Evolutionary conservation across 2,113 vertebrate genomes (phyloP), one percentile per base, ranked within the genome.

Genomic region (Brienomyrus brachyistius): DNA sequence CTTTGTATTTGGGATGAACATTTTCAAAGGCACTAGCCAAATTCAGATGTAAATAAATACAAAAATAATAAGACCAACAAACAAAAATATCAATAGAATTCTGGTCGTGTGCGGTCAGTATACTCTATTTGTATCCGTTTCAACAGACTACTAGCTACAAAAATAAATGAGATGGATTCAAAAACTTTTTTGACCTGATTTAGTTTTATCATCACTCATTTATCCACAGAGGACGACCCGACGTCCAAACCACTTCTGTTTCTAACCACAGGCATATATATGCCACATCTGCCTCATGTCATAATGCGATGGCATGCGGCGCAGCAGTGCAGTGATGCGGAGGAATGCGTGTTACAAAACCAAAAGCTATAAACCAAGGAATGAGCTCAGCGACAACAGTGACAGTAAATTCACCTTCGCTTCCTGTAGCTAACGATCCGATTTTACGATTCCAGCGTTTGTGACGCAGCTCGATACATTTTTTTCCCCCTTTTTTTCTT

Each of bases 11-110:
- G 45, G 82, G 45, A 48, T 48, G 40, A 48, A 84, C 43, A n/a
- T 84, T 17, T 84, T 92, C 89, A 93, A 95, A 95, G 94, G 95
- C 95, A 95, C 95, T 95, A 95, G 93, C 95, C 94, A 93, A 93
- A 92, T 93, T 94, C 90, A 93, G 91, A 89, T 83, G 91, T 70
- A 54, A 80, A 66, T 66, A 89, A 86, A 77, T 89, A 91, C 94
- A 94, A 92, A 92, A 94, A 94, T 40, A 91, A 89, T 92, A 93
- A 93, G 92, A 90, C 88, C 56, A n/a, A 86, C 88, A 87, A 88
- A 91, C 1, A 83, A 90, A 93, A 91, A 82, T 3, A 74, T 50
- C 19, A 86, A 3, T 89, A 48, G 47, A 56, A 27, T 88, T 88
- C 48, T 87, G 17, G 66, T 51, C 92, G 82, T 93, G 92, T 93